These are phyloP conservation scores for Cryptocephalus primarius DNA, from an alignment of 2,888 invertebrate genomes.

Conservation along the genomic window DNA sequence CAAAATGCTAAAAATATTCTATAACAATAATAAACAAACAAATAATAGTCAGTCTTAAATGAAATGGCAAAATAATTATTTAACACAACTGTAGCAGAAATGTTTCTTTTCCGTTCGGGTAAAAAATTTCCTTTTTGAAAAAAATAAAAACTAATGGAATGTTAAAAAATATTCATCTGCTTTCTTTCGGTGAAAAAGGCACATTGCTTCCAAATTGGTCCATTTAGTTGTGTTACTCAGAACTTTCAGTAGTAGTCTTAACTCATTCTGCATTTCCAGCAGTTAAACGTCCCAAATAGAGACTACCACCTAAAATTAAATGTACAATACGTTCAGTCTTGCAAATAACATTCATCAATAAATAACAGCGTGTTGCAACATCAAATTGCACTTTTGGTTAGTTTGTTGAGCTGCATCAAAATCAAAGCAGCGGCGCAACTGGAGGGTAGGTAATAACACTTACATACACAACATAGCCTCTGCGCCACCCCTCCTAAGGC, in stretches of 20 bases:
- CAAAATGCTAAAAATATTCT: slow-evolving; percentile 22
- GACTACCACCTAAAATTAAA: slow-evolving; percentile 7
- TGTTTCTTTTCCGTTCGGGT: slow-evolving; percentile 1
- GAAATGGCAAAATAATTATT: slow-evolving; percentile 32
- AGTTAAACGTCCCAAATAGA: no score
- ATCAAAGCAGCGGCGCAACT: background rate
- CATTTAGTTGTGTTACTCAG: slow-evolving; percentile 12
- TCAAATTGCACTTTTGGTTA: slow-evolving; percentile 25
- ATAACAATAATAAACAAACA: slow-evolving; percentile 28
- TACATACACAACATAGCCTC: no score
- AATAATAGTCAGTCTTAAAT: slow-evolving; percentile 37
- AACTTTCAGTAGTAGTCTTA: slow-evolving; percentile 3
- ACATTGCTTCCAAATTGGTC: slow-evolving; percentile 18
- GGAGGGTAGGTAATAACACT: no score
- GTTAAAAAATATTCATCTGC: slow-evolving; percentile 10
- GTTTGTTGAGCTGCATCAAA: slow-evolving; percentile 24
- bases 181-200: slow-evolving; percentile 22
- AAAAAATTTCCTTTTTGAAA: slow-evolving; percentile 5
- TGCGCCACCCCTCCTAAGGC: no score
- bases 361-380: background rate
- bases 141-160: slow-evolving; percentile 22
- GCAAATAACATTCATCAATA: background rate
- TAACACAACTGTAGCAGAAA: slow-evolving; percentile 19
- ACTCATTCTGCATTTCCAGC: no score
- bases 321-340: slow-evolving; percentile 11